These are phyloP conservation scores for Adelphocoris suturalis DNA, from an alignment of 2,888 invertebrate genomes.

Conservation along the genomic window DNA sequence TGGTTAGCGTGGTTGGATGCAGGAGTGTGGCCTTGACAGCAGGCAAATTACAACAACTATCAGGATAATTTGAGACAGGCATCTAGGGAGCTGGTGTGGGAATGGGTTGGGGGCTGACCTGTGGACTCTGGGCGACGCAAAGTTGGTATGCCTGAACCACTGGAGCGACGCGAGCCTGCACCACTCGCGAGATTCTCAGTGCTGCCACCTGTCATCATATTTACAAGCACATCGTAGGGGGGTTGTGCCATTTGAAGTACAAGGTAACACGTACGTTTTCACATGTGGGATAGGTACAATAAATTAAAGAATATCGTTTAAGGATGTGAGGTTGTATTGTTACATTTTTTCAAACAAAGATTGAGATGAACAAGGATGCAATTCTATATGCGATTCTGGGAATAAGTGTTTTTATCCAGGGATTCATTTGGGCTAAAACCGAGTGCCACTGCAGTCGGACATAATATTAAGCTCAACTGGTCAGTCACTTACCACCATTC, in stretches of 20 bases:
- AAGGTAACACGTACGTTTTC: not conserved
- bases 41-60: conserved; percentile 10
- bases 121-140: conserved; percentile 60
- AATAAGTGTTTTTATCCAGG: not conserved
- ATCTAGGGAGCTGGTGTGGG: not conserved
- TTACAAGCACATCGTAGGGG: conserved; percentile 8
- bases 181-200: conserved; percentile 72
- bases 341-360: not conserved
- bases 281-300: not conserved
- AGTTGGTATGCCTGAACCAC: conserved; percentile 73
- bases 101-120: conserved; percentile 63
- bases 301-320: not conserved
- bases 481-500: not conserved
- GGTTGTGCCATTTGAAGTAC: not conserved
- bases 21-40: not conserved
- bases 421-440: too few relatives aligned
- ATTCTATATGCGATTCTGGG: not conserved
- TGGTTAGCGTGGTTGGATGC: not conserved
- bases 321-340: not conserved
- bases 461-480: not conserved
- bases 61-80: not conserved
- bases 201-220: conserved; percentile 71
- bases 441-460: not conserved
- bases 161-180: conserved; percentile 69
- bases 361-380: not conserved